These are phyloP conservation scores for Drosophila peninsularis DNA, from an alignment of 2,888 invertebrate genomes.

Conservation along the genomic window DNA sequence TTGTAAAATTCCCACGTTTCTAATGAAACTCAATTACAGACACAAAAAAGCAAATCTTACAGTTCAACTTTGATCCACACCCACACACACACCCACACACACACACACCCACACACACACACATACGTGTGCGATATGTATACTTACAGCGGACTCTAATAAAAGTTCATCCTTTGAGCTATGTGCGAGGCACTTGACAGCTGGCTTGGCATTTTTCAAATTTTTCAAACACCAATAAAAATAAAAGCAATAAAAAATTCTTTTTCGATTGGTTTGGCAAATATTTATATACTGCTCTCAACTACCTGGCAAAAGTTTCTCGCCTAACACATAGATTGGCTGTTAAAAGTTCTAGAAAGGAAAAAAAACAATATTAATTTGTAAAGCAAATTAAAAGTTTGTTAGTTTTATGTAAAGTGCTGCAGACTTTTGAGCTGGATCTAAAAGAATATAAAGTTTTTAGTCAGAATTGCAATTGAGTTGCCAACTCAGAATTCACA, in stretches of 20 bases:
- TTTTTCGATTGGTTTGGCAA: background rate
- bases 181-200: conserved; percentile 25
- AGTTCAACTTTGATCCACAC: conserved; percentile 34
- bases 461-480: background rate
- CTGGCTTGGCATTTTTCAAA: conserved; percentile 14
- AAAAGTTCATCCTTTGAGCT: conserved; percentile 40
- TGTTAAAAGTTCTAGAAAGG: background rate
- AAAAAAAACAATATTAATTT: background rate
- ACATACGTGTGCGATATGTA: background rate
- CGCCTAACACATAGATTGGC: background rate
- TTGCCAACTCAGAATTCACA: background rate
- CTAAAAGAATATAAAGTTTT: background rate
- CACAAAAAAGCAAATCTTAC: conserved; percentile 50
- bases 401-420: conserved; percentile 2
- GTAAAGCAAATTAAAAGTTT: background rate
- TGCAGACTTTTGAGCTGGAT: background rate
- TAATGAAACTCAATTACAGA: conserved; percentile 64
- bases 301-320: background rate
- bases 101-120: background rate
- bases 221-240: conserved; percentile 18
- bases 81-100: background rate
- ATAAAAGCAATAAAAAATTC: conserved; percentile 11
- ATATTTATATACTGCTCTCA: background rate
- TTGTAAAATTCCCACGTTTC: conserved; percentile 61
- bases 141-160: conserved; percentile 32